Evolutionary conservation across 2,888 invertebrate species (phyloP).

Genomic region (Embidobia sp.): DNA sequence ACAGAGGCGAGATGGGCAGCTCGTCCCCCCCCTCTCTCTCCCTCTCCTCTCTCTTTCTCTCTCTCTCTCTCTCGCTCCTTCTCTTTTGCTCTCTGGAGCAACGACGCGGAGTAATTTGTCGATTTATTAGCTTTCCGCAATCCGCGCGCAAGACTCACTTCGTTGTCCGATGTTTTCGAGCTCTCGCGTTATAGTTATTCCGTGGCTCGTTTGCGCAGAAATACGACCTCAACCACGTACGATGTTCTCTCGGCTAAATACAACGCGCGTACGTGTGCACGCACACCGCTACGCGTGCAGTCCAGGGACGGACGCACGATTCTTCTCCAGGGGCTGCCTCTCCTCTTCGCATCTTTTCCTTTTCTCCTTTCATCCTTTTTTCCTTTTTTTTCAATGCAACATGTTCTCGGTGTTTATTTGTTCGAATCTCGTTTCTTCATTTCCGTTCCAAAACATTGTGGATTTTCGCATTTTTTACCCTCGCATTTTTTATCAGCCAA

Average conservation of each 20-base stretch:
- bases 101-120: slow-evolving; percentile 51
- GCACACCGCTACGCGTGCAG: slow-evolving; percentile 32
- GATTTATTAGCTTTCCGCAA: slow-evolving; percentile 61
- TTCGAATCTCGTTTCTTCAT: too few species aligned
- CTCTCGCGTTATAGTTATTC: slow-evolving; percentile 48
- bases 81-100: not conserved
- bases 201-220: slow-evolving; percentile 41
- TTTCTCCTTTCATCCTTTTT: too few species aligned
- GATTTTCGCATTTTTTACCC: too few species aligned
- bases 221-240: slow-evolving; percentile 39
- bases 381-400: too few species aligned
- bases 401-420: too few species aligned
- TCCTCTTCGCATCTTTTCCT: too few species aligned
- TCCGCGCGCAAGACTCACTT: slow-evolving; percentile 45
- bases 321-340: too few species aligned
- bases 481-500: too few species aligned
- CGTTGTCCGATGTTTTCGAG: slow-evolving; percentile 29
- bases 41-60: slow-evolving; percentile 9
- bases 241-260: slow-evolving; percentile 47
- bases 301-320: slow-evolving; percentile 50
- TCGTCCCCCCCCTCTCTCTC: slow-evolving; percentile 8
- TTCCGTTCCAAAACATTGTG: too few species aligned
- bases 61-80: too few species aligned
- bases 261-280: slow-evolving; percentile 40
- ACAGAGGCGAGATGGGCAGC: slow-evolving; percentile 8